Base-by-base conservation (phyloP, 2,888 invertebrate species). In the Cantharis rufa region DNA sequence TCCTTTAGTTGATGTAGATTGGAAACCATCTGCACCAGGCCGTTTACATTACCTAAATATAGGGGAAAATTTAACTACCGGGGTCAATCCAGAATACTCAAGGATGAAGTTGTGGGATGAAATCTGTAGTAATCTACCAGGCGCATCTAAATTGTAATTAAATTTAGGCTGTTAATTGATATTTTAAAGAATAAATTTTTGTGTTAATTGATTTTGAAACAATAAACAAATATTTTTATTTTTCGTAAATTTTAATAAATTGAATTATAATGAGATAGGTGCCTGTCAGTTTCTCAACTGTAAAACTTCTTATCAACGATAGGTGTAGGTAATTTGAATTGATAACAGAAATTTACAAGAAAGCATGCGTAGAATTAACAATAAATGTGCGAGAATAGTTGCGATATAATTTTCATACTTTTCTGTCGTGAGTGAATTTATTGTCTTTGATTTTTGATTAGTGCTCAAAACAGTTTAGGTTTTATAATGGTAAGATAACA, bases 61-160 rank as follows among this genome's bases (percentile, higher is more conserved):
- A 62, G 82, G 80, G 15, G 79, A 80, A 61, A 80, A 82, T 32
- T 69, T 83, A 10, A 81, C 76, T 3, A 71, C 81, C 10, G 81
- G 80, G 9, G 75, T 80, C 9, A 80, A 83, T 78, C 81, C 83
- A 0, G 80, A 83, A 64, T 69, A 72, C 28, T 80, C 81, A 61
- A 71, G 84, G 66, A 81, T 84, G 78, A 66, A 78, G 10, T 82
- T 85, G 74, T 85, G 84, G 85, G 80, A 82, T 21, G 76, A 80
- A 61, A 78, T 82, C 28, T 75, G 24, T 24, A 69, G 15, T 27
- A 62, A 75, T 62, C 70, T 66, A 62, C 75, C 70, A 10, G 61
- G 71, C 1, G 64, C 61, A 11, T 71, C 72, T 11, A 80, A 77
- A 68, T 71, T 75, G 15, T 76, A 73, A 74, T 18, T 11, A 7